Evolutionary conservation across 2,113 vertebrate species (phyloP), one percentile per base, ranked within the genome.

Genomic region (Cyanoderma ruficeps): DNA sequence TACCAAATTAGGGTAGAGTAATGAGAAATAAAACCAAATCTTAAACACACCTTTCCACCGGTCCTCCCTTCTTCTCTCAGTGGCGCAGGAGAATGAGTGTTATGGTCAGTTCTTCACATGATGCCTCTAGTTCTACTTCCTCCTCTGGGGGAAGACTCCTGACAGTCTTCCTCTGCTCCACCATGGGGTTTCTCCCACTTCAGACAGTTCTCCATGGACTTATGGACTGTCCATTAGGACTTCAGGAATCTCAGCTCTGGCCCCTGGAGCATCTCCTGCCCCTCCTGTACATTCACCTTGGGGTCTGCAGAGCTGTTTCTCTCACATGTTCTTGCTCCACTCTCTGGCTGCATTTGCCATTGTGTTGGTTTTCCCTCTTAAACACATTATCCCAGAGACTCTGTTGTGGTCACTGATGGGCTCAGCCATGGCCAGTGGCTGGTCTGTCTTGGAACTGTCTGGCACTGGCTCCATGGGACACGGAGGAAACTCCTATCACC

Each of bases 401-500:
- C 18, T 52, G 0, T 72, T 5, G 3, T 5, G 8, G 1, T 35
- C 8, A 8, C 60, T 79, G 53, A 16, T 77, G 42, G 52, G 60
- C 39, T 79, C 3, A 4, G 33, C 28, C 44, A 52, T 59, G 35
- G 13, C 16, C 42, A 42, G 5, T 3, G 10, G 64, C 9, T 7
- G 14, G 10, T 44, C 47, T 3, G 0, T 44, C 23, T 44, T 79
- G 20, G 41, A 55, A 11, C 23, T 11, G 4, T 7, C 33, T 68
- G 67, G 10, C 35, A 50, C 31, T 68, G 68, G 4, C 47, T 61
- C 10, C 5, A 0, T 31, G 15, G 15, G 33, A 20, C 21, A n/a
- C 3, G 3, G 68, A 30, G 3, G 35, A 44, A 30, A 8, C 16
- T 56, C 63, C 31, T 33, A 1, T 42, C 35, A 56, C 11, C 39